Evolutionary conservation across 1,140 invertebrate species (phyloP).

Genomic region (Ectropis grisescens): DNA sequence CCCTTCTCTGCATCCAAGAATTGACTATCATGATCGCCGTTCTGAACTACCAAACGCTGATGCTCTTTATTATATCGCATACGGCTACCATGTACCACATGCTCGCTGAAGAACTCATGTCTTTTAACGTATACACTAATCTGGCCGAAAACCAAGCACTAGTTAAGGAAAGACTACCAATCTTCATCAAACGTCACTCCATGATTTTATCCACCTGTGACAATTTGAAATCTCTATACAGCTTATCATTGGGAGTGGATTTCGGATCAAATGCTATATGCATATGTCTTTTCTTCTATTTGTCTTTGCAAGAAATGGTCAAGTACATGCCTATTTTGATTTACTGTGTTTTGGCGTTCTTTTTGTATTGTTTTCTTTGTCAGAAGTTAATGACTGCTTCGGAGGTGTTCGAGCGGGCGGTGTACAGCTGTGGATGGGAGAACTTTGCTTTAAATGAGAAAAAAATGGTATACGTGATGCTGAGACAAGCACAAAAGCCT

Average conservation of each 20-base stretch:
- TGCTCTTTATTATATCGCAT: constrained; percentile 37
- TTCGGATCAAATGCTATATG: constrained; percentile 39
- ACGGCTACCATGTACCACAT: constrained; percentile 38
- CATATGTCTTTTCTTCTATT: constrained; percentile 38
- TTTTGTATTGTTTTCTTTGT: constrained; percentile 49
- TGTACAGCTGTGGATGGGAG: constrained; percentile 56
- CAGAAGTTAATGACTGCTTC: constrained; percentile 40
- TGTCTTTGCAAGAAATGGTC: constrained; percentile 32
- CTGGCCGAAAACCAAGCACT: constrained; percentile 7
- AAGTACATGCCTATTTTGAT: constrained; percentile 31
- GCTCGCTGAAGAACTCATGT: constrained; percentile 32
- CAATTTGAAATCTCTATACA: constrained; percentile 39
- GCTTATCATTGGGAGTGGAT: constrained; percentile 39
- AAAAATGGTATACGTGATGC: constrained; percentile 33
- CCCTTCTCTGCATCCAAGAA: constrained; percentile 25
- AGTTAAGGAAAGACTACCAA: constrained; percentile 21
- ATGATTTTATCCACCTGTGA: constrained; percentile 24
- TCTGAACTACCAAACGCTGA: constrained; percentile 35
- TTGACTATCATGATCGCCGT: constrained; percentile 23
- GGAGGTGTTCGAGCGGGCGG: constrained; percentile 30
- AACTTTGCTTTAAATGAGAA: constrained; percentile 35
- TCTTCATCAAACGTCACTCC: constrained; percentile 27
- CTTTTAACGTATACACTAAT: constrained; percentile 15
- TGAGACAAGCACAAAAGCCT: constrained; percentile 35
- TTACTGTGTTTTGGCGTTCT: constrained; percentile 44